A percentile compares a stretch with the other conserved stretches of the same genome.
Evolutionary conservation across 2,113 vertebrate species (phyloP).

Genomic region (Lophochroa leadbeateri): DNA sequence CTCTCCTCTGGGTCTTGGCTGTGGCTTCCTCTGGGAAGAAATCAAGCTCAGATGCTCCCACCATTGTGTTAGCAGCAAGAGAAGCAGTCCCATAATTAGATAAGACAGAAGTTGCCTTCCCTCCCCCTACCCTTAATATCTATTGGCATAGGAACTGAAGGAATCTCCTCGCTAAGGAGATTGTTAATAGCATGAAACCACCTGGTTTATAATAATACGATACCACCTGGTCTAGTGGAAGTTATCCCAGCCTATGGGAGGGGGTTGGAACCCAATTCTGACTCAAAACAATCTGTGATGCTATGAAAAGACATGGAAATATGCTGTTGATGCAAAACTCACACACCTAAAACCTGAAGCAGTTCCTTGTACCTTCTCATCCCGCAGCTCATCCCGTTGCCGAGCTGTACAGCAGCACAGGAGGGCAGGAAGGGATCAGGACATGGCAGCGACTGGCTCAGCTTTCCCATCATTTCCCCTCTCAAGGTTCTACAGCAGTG

Average conservation of each 20-base stretch:
- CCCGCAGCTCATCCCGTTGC: background rate
- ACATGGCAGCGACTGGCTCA: fast-evolving
- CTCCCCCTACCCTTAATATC: background rate
- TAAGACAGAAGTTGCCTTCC: background rate
- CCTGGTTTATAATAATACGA: background rate
- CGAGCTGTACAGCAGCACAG: fast-evolving
- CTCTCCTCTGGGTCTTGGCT: background rate
- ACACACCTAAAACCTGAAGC: fast-evolving
- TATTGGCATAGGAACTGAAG: background rate
- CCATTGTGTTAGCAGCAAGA: background rate
- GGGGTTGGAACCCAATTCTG: background rate
- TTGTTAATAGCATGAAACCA: background rate
- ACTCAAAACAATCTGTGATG: background rate
- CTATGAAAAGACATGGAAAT: background rate
- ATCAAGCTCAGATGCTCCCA: background rate
- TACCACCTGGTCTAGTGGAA: background rate
- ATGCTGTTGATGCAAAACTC: fast-evolving
- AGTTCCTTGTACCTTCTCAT: fast-evolving
- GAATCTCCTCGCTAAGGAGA: background rate
- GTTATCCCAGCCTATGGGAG: background rate
- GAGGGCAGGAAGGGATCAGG: background rate
- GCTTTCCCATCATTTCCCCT: background rate
- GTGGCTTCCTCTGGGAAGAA: background rate
- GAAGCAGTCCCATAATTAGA: background rate
- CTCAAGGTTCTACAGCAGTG: background rate